Base-by-base conservation (phyloP, 2,888 invertebrate species). In the Callimorpha dominula region DNA sequence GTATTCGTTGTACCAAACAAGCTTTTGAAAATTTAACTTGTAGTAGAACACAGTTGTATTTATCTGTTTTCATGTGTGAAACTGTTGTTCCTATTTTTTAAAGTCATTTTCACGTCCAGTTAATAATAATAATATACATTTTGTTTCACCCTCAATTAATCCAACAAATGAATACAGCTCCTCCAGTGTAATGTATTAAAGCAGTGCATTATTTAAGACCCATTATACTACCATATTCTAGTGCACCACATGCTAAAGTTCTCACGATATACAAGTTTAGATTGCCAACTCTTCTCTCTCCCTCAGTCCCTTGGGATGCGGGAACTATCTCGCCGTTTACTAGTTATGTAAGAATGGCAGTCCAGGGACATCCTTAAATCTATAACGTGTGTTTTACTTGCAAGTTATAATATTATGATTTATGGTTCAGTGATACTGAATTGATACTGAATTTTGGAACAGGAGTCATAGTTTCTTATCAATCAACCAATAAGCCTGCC, bases 231-330 rank as follows among this genome's bases (percentile, higher is more conserved):
- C 65, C 31, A 31, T 60, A 14, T 65, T 40, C 40, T 15, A 65
- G 65, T 65, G 31, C 17, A 20, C 31, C 50, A 65, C 17, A 65
- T 50, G 65, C 9, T 50, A 50, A 31, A 50, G 49, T 65, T 65
- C 65, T 31, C 50, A 65, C 65, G 50, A 17, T 40, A 0, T 50
- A 65, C 50, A 65, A 65, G 65, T 65, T 65, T 17, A 50, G 60
- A 60, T 60, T 57, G 57, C 57, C 0, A 65, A 49, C 65, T 49
- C 49, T 49, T 15, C n/a, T n/a, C n/a, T n/a, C n/a, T n/a, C n/a
- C n/a, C n/a, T n/a, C n/a, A 40, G 40, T 40, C 50, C 65, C 50
- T 40, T 31, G 17, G 50, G 40, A 50, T 40, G 17, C 6, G 65
- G 49, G 31, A 65, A 50, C 50, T 50, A 65, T 65, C 65, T 17